These are phyloP conservation scores for Nycticorax nycticorax DNA, from an alignment of 2,113 vertebrate species.

Conservation along the genomic window DNA sequence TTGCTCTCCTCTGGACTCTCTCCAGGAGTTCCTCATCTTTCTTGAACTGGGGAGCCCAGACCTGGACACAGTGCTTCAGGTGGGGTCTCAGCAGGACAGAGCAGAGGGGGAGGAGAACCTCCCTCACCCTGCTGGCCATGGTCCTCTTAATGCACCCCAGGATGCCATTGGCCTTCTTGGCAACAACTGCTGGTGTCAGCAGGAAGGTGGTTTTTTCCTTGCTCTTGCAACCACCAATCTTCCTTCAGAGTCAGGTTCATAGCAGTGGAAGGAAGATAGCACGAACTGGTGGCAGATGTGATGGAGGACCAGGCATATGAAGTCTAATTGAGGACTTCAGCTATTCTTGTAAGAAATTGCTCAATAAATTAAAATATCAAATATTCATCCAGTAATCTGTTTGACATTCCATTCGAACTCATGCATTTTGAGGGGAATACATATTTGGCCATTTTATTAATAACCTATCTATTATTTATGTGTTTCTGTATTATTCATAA, in stretches of 20 bases:
- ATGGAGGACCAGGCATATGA: neutral
- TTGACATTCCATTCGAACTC: slow-evolving; percentile 28
- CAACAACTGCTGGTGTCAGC: too few species aligned
- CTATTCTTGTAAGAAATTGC: neutral
- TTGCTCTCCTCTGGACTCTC: too few species aligned
- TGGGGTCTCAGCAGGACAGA: too few species aligned
- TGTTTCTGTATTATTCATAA: slow-evolving; percentile 40
- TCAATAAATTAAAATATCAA: slow-evolving; percentile 47
- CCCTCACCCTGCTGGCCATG: too few species aligned
- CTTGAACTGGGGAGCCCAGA: too few species aligned
- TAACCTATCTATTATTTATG: slow-evolving; percentile 46
- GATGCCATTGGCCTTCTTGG: too few species aligned
- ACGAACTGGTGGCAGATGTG: neutral
- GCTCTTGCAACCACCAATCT: neutral
- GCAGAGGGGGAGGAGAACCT: too few species aligned
- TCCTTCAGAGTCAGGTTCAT: neutral
- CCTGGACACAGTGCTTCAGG: too few species aligned
- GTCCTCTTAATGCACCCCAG: too few species aligned
- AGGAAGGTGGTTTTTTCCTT: neutral
- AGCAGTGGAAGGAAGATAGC: neutral
- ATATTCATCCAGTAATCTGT: slow-evolving; percentile 35
- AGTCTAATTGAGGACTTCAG: neutral
- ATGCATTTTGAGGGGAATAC: neutral
- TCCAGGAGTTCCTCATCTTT: too few species aligned
- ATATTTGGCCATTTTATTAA: slow-evolving; percentile 26